phyloP scores from a whole-genome alignment of 1,140 invertebrate species.

The Ostrea edulis region DNA sequence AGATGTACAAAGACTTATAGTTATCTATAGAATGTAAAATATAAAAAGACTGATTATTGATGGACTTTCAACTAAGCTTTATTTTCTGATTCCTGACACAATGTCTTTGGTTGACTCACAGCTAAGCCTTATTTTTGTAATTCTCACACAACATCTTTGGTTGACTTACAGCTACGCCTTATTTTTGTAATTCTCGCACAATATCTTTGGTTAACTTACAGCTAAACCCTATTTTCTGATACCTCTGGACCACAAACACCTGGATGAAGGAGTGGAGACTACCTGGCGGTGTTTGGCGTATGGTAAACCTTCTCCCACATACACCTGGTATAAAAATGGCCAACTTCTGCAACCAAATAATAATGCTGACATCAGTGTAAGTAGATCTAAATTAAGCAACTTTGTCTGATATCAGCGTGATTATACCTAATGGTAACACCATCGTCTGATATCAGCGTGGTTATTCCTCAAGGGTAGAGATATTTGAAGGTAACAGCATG shows the following conservation, averaged over 20 bases:
- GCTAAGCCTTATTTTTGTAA: conserved; percentile 95
- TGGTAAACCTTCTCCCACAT: conserved; percentile 94
- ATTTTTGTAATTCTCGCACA: conserved; percentile 91
- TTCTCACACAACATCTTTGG: no score
- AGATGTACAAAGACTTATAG: neutral
- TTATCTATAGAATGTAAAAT: conserved; percentile 12
- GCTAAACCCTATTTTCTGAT: conserved; percentile 96
- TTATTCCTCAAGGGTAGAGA: no score
- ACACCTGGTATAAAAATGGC: conserved; percentile 91
- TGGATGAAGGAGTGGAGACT: conserved; percentile 89
- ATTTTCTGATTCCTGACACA: conserved; percentile 93
- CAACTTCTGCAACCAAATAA: conserved; percentile 80
- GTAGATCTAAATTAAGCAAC: neutral
- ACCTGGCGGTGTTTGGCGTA: conserved; percentile 97
- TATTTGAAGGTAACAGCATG: no score
- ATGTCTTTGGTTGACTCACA: conserved; percentile 70
- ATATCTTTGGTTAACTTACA: conserved; percentile 70
- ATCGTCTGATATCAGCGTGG: no score
- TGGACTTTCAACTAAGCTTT: conserved; percentile 87
- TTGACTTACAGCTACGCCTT: conserved; percentile 87
- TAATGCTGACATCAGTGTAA: neutral
- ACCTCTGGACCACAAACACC: conserved; percentile 91
- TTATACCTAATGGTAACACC: neutral
- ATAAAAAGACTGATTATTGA: no score
- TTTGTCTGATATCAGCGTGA: neutral